Base-by-base conservation (phyloP, 1,140 invertebrate species). In the Caenorhabditis latens region DNA sequence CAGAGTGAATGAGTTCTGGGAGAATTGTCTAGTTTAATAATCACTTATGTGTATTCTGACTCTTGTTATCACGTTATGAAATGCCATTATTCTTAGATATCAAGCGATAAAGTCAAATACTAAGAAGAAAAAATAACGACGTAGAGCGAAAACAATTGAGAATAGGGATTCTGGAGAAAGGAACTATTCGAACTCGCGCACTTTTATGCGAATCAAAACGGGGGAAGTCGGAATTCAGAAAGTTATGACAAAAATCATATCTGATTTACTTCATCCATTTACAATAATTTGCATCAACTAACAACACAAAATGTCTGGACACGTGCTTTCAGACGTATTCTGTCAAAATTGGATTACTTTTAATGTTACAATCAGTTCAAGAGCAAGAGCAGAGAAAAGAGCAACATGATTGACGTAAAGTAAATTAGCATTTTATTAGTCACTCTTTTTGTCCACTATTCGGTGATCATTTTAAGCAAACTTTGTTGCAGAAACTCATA, bases 361-460 rank as follows among this genome's bases (percentile, higher is more conserved):
- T 63, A 63, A 63, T 63, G 21, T 63, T 40, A 63, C 61, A 63
- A 63, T 63, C 21, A 32, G 61, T 63, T 32, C 61, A 63, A 24
- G 21, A 40, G 61, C 21, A 40, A 63, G 24, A 63, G 21, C 61
- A 32, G 32, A 32, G 32, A 2, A 1, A 63, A 63, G n/a, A 63
- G 21, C 61, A 63, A 32, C 9, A 13, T 63, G 61, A 63, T 32
- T 63, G 61, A 63, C 61, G 61, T 9, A 63, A 63, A 63, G 8
- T 40, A 21, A 63, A 63, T 63, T 63, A 63, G 13, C 61, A 1
- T 32, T 11, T 63, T 24, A 32, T 63, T 63, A 63, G 61, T 63
- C 61, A 63, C n/a, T 16, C 14, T 58, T 58, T 21, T 58, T n/a
- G 5, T 58, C 57, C 16, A 58, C 21, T 16, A 53, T 53, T 53